Conservation (phyloP, 2,888 invertebrate species). For the Plebejus melissa region DNA sequence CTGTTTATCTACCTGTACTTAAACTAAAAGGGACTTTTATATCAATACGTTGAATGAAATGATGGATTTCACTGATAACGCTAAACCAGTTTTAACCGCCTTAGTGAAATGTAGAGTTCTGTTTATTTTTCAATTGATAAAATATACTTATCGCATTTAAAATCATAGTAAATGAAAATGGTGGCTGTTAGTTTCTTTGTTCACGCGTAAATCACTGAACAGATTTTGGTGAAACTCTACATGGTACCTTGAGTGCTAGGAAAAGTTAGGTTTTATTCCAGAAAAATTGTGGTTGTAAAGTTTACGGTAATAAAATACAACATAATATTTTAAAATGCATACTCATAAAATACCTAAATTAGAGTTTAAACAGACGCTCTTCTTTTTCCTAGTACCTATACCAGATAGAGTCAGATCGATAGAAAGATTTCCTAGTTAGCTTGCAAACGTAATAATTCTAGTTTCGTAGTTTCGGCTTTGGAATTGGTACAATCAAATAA, state of each 20-base stretch:
- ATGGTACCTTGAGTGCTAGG: too few species aligned
- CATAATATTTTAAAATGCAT: neutral
- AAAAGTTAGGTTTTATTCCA: too few species aligned
- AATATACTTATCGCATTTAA: neutral
- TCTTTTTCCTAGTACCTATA: neutral
- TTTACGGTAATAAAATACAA: too few species aligned
- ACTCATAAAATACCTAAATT: neutral
- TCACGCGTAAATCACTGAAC: neutral
- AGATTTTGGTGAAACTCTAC: too few species aligned
- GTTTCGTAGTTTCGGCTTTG: too few species aligned
- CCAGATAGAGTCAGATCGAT: neutral
- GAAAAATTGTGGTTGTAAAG: too few species aligned
- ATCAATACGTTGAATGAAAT: slow-evolving; percentile 29
- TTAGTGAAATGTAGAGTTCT: slow-evolving; percentile 22
- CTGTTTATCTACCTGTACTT: slow-evolving; percentile 51
- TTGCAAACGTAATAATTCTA: neutral
- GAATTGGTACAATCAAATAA: too few species aligned
- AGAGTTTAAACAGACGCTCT: neutral
- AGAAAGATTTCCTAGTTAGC: neutral
- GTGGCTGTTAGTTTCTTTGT: neutral
- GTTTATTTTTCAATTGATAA: slow-evolving; percentile 4
- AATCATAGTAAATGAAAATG: too few species aligned
- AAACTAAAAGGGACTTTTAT: slow-evolving; percentile 31
- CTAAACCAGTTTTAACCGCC: slow-evolving; percentile 17
- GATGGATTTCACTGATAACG: slow-evolving; percentile 29